A percentile compares a stretch with the other conserved stretches of the same genome.
Conservation (phyloP, 2,888 invertebrate genomes). For the Zootermopsis nevadensis region DNA sequence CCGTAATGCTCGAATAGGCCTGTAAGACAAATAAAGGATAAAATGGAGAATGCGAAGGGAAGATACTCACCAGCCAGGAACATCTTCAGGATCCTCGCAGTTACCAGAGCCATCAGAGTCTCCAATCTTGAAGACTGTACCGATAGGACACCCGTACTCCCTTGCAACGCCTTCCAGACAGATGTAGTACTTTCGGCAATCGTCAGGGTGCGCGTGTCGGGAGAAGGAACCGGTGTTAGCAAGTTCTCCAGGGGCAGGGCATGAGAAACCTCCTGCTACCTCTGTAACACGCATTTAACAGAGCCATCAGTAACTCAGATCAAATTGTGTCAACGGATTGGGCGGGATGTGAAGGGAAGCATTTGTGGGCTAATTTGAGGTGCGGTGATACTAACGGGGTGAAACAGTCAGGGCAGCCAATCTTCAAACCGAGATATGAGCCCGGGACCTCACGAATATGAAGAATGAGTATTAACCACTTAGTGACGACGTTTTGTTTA, state of each 20-base stretch:
- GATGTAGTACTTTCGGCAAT: constrained; percentile 95
- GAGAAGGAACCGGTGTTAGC: constrained; percentile 86
- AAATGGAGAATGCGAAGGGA: background rate
- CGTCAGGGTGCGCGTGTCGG: constrained; percentile 93
- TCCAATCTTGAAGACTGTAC: constrained; percentile 95
- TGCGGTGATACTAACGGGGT: no score
- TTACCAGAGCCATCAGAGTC: constrained; percentile 90
- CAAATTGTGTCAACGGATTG: no score
- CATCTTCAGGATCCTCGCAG: constrained; percentile 95
- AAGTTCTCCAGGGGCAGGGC: constrained; percentile 85
- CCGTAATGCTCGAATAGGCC: no score
- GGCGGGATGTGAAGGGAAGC: no score
- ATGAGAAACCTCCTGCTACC: constrained; percentile 89
- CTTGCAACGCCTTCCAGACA: constrained; percentile 90
- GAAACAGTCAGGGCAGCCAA: no score
- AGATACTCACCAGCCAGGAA: constrained; percentile 90
- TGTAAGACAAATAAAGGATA: no score
- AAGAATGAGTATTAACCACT: no score
- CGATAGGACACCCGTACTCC: constrained; percentile 95
- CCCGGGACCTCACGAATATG: no score
- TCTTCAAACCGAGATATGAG: no score
- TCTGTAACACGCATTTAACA: constrained; percentile 68
- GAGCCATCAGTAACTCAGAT: no score
- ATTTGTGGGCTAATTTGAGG: no score
- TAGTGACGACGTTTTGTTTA: no score